Conservation (phyloP, 1,140 invertebrate genomes). For the Papilio machaon region DNA sequence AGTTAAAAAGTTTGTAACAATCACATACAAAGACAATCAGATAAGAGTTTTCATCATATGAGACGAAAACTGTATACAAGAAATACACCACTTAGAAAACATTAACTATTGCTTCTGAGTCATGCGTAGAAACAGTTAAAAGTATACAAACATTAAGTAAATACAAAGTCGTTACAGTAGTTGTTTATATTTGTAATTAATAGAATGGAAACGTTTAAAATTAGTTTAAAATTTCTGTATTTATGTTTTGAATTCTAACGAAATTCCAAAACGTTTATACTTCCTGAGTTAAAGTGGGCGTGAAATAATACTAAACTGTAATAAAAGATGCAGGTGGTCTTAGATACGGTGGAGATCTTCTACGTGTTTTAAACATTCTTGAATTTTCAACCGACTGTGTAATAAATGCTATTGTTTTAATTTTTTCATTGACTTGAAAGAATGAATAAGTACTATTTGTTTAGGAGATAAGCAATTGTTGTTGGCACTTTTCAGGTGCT, state of each 20-base stretch:
- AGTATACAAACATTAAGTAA: neutral
- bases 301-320: neutral
- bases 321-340: too few relatives aligned
- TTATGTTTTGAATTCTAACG: constrained; percentile 23
- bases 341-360: neutral
- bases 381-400: neutral
- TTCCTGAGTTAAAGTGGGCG: constrained; percentile 20
- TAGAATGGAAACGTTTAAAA: constrained; percentile 20
- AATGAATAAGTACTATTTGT: neutral
- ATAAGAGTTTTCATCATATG: too few relatives aligned
- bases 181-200: neutral
- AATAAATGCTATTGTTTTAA: too few relatives aligned
- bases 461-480: neutral
- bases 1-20: too few relatives aligned
- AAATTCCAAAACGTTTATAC: constrained; percentile 3
- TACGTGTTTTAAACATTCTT: neutral
- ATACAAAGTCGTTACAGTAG: constrained; percentile 4
- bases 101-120: neutral
- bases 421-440: too few relatives aligned
- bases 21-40: too few relatives aligned
- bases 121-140: constrained; percentile 10
- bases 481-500: too few relatives aligned
- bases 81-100: neutral
- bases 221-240: constrained; percentile 29
- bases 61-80: neutral